phyloP scores from a whole-genome alignment of 1,140 invertebrate genomes.

The Oppia nitens region DNA sequence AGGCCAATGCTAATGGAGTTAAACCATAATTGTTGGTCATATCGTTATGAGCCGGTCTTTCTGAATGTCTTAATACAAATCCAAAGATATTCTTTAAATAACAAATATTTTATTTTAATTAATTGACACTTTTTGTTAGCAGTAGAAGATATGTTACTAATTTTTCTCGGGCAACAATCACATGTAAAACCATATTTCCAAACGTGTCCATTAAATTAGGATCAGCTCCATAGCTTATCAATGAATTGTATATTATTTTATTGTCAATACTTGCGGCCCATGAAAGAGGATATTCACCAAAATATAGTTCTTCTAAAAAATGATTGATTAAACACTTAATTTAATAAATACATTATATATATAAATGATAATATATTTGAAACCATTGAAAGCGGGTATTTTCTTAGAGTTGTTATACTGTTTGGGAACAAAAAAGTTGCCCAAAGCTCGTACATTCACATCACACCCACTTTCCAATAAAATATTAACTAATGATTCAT shows the following conservation, averaged over 20 bases:
- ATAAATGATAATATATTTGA: too few relatives aligned
- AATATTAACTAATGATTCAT: conserved; percentile 86
- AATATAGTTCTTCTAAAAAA: conserved; percentile 59
- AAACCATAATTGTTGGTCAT: conserved; percentile 71
- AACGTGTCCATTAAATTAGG: conserved; percentile 74
- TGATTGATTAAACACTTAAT: too few relatives aligned
- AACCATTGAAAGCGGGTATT: not conserved
- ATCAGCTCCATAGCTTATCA: conserved; percentile 75
- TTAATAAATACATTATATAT: too few relatives aligned
- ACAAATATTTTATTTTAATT: not conserved
- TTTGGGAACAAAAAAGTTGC: conserved; percentile 40
- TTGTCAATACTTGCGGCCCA: conserved; percentile 94
- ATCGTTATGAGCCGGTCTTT: conserved; percentile 72
- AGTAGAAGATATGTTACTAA: too few relatives aligned
- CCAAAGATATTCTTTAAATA: conserved; percentile 82
- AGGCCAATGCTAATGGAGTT: conserved; percentile 85
- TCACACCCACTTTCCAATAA: conserved; percentile 74
- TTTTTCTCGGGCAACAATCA: conserved; percentile 94
- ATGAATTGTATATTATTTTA: conserved; percentile 90
- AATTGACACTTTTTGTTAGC: not conserved
- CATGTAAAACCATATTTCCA: conserved; percentile 92
- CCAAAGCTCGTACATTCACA: conserved; percentile 77
- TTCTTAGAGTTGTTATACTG: conserved; percentile 23
- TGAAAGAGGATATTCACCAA: conserved; percentile 85
- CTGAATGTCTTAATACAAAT: conserved; percentile 85